These are phyloP conservation scores for Diarsia rubi DNA, from an alignment of 2,888 invertebrate species.

Conservation along the genomic window DNA sequence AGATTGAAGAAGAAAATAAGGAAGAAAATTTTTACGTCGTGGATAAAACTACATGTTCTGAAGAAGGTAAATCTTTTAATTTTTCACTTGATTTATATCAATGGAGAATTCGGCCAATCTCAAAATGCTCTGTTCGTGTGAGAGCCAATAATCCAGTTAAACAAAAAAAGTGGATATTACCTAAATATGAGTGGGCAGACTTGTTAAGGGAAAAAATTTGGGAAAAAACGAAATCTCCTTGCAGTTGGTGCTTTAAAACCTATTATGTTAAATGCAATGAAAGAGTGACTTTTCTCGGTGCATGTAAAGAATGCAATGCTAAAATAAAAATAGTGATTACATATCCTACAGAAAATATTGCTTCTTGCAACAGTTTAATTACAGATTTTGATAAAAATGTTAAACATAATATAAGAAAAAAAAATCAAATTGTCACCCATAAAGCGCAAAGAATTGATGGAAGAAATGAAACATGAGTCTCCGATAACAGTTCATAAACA, in stretches of 20 bases:
- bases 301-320: conserved; percentile 25
- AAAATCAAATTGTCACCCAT: conserved; percentile 29
- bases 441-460: conserved; percentile 29
- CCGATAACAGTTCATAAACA: conserved; percentile 32
- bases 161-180: conserved; percentile 33
- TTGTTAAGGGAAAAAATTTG: conserved; percentile 10
- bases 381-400: conserved; percentile 24
- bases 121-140: conserved; percentile 24
- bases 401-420: conserved; percentile 18
- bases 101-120: conserved; percentile 19
- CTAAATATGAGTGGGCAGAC: conserved; percentile 31
- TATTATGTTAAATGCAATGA: conserved; percentile 26
- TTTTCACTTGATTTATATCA: conserved; percentile 25
- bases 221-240: conserved; percentile 18
- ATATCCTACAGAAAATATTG: conserved; percentile 30
- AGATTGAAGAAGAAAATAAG: too few relatives aligned
- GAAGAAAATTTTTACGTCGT: conserved; percentile 8
- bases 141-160: conserved; percentile 24
- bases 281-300: conserved; percentile 22
- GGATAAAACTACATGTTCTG: conserved; percentile 16
- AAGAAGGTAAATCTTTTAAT: conserved; percentile 21
- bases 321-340: conserved; percentile 29
- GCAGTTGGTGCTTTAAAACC: conserved; percentile 27
- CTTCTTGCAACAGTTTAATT: conserved; percentile 21
- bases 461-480: conserved; percentile 25